phyloP scores from a whole-genome alignment of 2,113 vertebrate species.

The Antechinus stuartii region DNA sequence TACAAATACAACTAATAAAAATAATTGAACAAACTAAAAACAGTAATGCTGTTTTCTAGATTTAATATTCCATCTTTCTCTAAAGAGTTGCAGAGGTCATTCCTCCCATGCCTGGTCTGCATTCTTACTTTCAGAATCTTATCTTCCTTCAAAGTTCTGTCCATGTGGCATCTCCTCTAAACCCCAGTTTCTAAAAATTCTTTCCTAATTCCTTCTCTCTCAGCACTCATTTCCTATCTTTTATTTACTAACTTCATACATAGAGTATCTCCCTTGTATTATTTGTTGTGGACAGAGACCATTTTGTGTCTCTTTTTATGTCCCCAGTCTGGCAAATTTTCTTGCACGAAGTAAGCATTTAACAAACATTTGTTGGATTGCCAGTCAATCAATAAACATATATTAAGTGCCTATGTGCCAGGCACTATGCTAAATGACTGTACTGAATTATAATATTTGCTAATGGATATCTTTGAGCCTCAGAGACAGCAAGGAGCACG shows the following conservation, averaged over 20 bases:
- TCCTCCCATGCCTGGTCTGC: background rate
- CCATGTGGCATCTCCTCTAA: background rate
- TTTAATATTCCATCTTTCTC: background rate
- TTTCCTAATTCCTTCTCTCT: background rate
- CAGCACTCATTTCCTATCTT: background rate
- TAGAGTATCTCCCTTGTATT: background rate
- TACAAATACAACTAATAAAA: background rate
- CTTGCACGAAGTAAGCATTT: background rate
- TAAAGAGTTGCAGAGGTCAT: background rate
- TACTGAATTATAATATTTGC: background rate
- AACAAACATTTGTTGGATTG: background rate
- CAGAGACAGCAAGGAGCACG: background rate
- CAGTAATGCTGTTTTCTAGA: background rate
- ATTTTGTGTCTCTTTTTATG: background rate
- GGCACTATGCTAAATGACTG: background rate
- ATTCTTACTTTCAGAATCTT: background rate
- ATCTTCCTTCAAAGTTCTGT: background rate
- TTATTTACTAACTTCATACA: background rate
- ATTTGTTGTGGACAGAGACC: background rate
- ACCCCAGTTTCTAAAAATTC: background rate
- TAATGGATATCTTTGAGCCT: background rate
- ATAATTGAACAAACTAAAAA: background rate
- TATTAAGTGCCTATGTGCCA: background rate
- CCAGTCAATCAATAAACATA: background rate
- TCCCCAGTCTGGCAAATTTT: background rate